Evolutionary conservation across 2,113 vertebrate genomes (phyloP).

Genomic region (Mirounga angustirostris): DNA sequence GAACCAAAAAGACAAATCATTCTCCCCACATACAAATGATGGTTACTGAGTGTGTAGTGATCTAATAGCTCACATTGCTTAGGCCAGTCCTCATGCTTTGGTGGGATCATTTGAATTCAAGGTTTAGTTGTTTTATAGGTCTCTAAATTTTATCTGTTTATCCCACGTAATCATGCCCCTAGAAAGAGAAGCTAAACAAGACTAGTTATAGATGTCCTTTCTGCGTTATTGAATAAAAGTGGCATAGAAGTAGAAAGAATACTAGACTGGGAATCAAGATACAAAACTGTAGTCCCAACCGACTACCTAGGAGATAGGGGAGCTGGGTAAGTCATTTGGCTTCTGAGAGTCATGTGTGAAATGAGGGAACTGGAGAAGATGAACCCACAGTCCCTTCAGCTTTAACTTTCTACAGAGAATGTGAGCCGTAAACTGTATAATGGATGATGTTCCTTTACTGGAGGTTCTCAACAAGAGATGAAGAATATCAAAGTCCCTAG

Average conservation of each 20-base stretch:
- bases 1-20: neutral
- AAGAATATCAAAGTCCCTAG: neutral
- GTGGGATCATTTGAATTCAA: neutral
- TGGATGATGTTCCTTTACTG: neutral
- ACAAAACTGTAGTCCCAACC: neutral
- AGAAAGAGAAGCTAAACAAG: constrained; percentile 34
- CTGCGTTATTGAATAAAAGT: neutral
- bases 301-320: neutral
- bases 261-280: neutral
- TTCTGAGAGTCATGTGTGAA: neutral
- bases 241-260: neutral
- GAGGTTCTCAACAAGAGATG: neutral
- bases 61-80: neutral
- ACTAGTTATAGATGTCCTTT: neutral
- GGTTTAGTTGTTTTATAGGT: neutral
- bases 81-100: neutral
- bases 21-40: neutral
- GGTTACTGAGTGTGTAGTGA: neutral
- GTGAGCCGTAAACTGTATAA: neutral
- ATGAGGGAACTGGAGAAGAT: neutral
- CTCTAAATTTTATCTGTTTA: constrained; percentile 25
- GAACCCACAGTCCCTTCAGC: neutral
- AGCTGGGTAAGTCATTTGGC: neutral
- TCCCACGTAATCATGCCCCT: neutral
- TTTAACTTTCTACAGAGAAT: constrained; percentile 1